A percentile compares a stretch with the other conserved stretches of the same genome.
Evolutionary conservation across 2,888 invertebrate genomes (phyloP).

Genomic region (Helleia helle): DNA sequence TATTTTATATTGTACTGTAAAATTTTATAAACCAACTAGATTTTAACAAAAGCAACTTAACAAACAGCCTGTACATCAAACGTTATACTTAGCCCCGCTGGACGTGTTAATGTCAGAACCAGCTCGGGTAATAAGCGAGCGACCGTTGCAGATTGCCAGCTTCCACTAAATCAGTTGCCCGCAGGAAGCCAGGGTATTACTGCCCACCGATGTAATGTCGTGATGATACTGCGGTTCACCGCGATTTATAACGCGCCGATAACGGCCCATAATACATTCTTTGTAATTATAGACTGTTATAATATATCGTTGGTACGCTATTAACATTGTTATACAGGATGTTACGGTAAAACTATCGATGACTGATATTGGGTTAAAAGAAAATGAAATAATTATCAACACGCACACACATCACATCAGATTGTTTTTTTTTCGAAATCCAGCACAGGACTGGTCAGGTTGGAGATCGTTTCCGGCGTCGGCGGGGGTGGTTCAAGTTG

Average conservation of each 20-base stretch:
- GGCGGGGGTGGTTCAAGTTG: too few species aligned
- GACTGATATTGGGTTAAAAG: too few species aligned
- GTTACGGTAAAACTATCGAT: too few species aligned
- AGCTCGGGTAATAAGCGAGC: conserved; percentile 13
- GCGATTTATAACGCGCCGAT: too few species aligned
- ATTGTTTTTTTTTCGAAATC: too few species aligned
- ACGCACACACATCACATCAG: too few species aligned
- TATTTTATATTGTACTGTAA: too few species aligned
- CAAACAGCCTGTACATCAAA: not conserved
- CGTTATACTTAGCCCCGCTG: conserved; percentile 1
- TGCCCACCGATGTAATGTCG: conserved; percentile 13
- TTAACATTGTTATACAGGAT: not conserved
- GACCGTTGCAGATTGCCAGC: conserved; percentile 9
- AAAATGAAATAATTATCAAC: too few species aligned
- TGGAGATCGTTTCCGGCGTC: too few species aligned
- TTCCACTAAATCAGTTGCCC: conserved; percentile 16
- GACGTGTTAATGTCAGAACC: conserved; percentile 11
- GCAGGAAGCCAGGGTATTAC: conserved; percentile 12
- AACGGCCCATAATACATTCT: conserved; percentile 6
- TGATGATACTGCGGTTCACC: conserved; percentile 14
- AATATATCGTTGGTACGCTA: conserved; percentile 6
- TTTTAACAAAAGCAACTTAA: too few species aligned
- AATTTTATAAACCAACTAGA: too few species aligned
- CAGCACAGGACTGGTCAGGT: too few species aligned
- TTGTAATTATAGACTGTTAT: conserved; percentile 8